Evolutionary conservation across 2,888 invertebrate species (phyloP).

Genomic region (Nemapogon koenigi): DNA sequence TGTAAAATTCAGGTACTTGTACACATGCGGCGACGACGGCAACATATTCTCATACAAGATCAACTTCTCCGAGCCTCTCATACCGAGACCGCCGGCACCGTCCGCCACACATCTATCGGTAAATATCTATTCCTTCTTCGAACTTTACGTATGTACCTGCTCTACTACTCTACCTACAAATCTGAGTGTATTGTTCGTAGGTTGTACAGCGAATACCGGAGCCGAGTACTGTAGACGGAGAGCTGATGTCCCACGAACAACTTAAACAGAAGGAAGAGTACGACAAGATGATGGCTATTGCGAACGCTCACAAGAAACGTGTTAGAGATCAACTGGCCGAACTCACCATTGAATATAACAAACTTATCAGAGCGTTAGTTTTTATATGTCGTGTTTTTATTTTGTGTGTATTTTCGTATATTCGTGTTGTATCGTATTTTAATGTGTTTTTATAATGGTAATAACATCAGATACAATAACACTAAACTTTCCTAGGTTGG

Average conservation of each 20-base stretch:
- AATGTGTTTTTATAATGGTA: too few species aligned
- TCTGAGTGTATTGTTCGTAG: too few species aligned
- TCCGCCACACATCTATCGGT: slow-evolving; percentile 24
- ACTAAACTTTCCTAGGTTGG: too few species aligned
- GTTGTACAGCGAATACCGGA: slow-evolving; percentile 30
- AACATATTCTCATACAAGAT: slow-evolving; percentile 76
- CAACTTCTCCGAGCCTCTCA: slow-evolving; percentile 41
- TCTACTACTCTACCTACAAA: too few species aligned
- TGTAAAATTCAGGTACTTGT: slow-evolving; percentile 49
- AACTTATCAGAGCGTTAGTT: slow-evolving; percentile 61
- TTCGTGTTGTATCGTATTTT: too few species aligned
- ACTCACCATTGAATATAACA: slow-evolving; percentile 65
- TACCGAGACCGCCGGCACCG: slow-evolving; percentile 21
- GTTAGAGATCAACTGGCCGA: slow-evolving; percentile 59
- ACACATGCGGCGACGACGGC: slow-evolving; percentile 75
- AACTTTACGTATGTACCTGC: too few species aligned
- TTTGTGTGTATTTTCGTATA: too few species aligned
- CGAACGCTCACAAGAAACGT: slow-evolving; percentile 68
- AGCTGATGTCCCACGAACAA: slow-evolving; percentile 67
- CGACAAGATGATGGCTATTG: slow-evolving; percentile 66
- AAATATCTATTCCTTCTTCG: too few species aligned
- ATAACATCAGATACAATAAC: too few species aligned
- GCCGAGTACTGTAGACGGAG: slow-evolving; percentile 43
- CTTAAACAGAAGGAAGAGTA: slow-evolving; percentile 72
- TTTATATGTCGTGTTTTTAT: too few species aligned